Percentiles rank a stretch among this genome's conserved stretches.
These are phyloP conservation scores for Gryon sp. DNA, from an alignment of 1,140 invertebrate species.

Conservation along the genomic window DNA sequence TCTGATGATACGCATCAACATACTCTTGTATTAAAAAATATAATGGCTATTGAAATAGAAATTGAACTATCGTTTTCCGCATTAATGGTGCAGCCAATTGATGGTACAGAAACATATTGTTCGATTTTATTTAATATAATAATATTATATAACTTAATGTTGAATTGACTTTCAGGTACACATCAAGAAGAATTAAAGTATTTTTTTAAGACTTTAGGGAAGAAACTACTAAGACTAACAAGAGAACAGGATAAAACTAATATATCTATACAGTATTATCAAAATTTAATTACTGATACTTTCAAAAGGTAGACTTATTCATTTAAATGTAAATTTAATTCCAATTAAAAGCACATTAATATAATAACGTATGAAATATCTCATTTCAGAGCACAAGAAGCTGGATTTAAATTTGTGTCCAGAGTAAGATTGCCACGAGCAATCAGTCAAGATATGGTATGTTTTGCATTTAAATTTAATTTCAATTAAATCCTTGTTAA, in stretches of 20 bases:
- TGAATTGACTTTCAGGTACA: slow-evolving; percentile 77
- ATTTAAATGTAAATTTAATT: no score
- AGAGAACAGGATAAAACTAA: slow-evolving; percentile 78
- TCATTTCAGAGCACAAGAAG: slow-evolving; percentile 82
- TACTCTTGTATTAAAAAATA: slow-evolving; percentile 80
- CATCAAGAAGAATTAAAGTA: slow-evolving; percentile 85
- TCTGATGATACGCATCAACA: slow-evolving; percentile 81
- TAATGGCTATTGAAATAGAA: slow-evolving; percentile 84
- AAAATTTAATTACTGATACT: slow-evolving; percentile 85
- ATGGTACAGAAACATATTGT: no score
- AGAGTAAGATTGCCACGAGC: slow-evolving; percentile 86
- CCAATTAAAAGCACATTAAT: no score
- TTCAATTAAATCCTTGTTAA: no score
- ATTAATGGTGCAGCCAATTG: slow-evolving; percentile 84
- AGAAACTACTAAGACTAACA: slow-evolving; percentile 82
- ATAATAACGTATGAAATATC: neutral
- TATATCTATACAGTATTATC: slow-evolving; percentile 82
- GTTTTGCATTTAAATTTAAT: neutral
- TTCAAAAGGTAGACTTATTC: slow-evolving; percentile 85
- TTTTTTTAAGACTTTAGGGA: slow-evolving; percentile 84
- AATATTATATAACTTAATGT: no score
- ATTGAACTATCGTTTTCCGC: slow-evolving; percentile 83
- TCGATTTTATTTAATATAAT: slow-evolving; percentile 10
- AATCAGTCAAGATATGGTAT: slow-evolving; percentile 84
- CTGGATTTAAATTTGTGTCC: slow-evolving; percentile 84